Percentiles rank a stretch among this genome's conserved stretches.
These are phyloP conservation scores for Casuarius casuarius DNA, from an alignment of 2,113 vertebrate species.

Conservation along the genomic window DNA sequence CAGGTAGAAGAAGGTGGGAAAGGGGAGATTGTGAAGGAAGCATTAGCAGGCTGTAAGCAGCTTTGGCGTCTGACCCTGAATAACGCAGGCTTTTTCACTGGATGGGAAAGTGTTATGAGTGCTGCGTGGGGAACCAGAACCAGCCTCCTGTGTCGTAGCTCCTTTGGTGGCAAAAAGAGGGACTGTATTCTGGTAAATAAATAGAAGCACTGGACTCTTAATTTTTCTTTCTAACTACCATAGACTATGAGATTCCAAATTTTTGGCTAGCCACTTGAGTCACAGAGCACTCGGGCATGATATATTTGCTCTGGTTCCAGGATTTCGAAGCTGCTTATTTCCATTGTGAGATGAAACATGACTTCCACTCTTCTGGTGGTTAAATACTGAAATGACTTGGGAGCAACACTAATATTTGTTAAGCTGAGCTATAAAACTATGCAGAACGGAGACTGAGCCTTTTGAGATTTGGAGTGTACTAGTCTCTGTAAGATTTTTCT, in stretches of 20 bases:
- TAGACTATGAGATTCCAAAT: not conserved
- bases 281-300: fast-evolving
- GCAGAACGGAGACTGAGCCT: not conserved
- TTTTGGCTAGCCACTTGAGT: not conserved
- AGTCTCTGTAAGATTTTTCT: not conserved
- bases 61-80: not conserved
- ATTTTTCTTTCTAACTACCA: fast-evolving
- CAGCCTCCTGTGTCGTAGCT: not conserved
- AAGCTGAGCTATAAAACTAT: not conserved
- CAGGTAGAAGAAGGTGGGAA: not conserved
- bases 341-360: not conserved
- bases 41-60: not conserved
- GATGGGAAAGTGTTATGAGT: not conserved
- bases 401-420: not conserved
- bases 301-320: not conserved
- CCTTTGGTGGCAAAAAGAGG: not conserved
- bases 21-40: not conserved
- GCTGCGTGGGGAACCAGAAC: not conserved
- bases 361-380: not conserved
- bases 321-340: not conserved
- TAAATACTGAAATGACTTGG: not conserved
- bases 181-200: not conserved
- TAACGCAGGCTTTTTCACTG: not conserved
- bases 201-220: not conserved
- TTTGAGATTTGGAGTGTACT: not conserved